A percentile compares a stretch with the other conserved stretches of the same genome.
Evolutionary conservation across 2,113 vertebrate species (phyloP).

Genomic region (Silurus asotus): DNA sequence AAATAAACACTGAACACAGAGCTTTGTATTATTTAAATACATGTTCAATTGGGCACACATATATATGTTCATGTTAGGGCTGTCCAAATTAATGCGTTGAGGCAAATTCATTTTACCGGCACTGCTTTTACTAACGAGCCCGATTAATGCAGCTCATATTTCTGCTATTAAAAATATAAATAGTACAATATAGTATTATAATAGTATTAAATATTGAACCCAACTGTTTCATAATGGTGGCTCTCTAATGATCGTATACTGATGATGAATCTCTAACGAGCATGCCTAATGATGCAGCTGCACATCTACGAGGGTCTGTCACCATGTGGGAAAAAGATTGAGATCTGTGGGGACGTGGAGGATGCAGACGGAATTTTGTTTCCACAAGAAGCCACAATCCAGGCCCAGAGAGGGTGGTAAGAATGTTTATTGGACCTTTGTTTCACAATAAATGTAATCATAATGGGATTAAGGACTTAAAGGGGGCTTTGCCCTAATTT

Average conservation of each 20-base stretch:
- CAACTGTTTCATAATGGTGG: constrained; percentile 34
- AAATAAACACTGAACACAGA: constrained; percentile 2
- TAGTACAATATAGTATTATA: too few relatives aligned
- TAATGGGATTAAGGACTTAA: neutral
- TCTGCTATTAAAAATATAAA: too few relatives aligned
- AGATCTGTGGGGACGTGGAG: constrained; percentile 45
- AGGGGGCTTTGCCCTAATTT: neutral
- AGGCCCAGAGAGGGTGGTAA: constrained; percentile 59
- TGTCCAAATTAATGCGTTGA: too few relatives aligned
- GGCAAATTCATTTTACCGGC: too few relatives aligned
- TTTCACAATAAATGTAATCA: constrained; percentile 18
- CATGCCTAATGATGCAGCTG: constrained; percentile 50
- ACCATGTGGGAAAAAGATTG: constrained; percentile 42
- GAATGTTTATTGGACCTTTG: constrained; percentile 1
- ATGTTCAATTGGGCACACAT: neutral
- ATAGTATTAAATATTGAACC: neutral
- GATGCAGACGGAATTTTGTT: constrained; percentile 33
- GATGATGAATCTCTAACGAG: constrained; percentile 11
- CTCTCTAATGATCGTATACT: constrained; percentile 31
- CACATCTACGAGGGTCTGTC: constrained; percentile 48
- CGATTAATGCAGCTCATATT: too few relatives aligned
- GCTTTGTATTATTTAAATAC: neutral
- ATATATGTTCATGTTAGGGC: neutral
- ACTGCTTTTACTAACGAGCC: too few relatives aligned
- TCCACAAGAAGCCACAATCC: constrained; percentile 44